These are phyloP conservation scores for Nycteola revayana DNA, from an alignment of 2,888 invertebrate species.

Conservation along the genomic window DNA sequence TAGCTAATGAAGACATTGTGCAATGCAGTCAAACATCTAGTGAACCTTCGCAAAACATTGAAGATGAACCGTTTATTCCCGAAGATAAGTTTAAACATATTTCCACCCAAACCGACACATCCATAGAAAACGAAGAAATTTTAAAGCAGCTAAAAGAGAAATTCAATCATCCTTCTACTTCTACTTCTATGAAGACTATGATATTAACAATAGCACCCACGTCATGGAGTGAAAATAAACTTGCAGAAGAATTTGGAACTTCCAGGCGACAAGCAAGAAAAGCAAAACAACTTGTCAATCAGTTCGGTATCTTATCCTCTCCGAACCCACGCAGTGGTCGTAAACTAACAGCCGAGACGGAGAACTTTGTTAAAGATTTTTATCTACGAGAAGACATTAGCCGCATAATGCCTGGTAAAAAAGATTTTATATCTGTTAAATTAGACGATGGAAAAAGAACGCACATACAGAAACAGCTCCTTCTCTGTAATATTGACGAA, in stretches of 20 bases:
- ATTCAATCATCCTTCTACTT: constrained; percentile 23
- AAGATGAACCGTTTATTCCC: constrained; percentile 1
- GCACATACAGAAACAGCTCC: constrained; percentile 1
- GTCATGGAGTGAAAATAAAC: constrained; percentile 24
- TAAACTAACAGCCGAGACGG: constrained; percentile 7
- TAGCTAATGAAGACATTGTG: not conserved
- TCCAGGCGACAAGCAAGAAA: constrained; percentile 29
- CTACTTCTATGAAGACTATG: constrained; percentile 17
- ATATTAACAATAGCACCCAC: constrained; percentile 25
- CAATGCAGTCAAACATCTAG: constrained; percentile 3
- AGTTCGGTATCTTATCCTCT: constrained; percentile 24
- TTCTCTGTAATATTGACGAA: not conserved
- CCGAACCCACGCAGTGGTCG: constrained; percentile 22
- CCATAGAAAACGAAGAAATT: constrained; percentile 16
- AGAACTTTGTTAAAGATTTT: constrained; percentile 1
- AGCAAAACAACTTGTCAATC: constrained; percentile 20
- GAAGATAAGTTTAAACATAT: constrained; percentile 7
- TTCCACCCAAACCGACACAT: constrained; percentile 10
- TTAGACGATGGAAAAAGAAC: constrained; percentile 1
- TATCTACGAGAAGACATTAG: constrained; percentile 3
- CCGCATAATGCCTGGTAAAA: constrained; percentile 2
- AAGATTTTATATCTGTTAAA: constrained; percentile 4
- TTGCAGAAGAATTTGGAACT: constrained; percentile 20
- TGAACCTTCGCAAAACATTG: constrained; percentile 1
- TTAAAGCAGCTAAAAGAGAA: constrained; percentile 22